Conservation (phyloP, 2,797 vertebrate genomes). For the Anniella stebbinsi region DNA sequence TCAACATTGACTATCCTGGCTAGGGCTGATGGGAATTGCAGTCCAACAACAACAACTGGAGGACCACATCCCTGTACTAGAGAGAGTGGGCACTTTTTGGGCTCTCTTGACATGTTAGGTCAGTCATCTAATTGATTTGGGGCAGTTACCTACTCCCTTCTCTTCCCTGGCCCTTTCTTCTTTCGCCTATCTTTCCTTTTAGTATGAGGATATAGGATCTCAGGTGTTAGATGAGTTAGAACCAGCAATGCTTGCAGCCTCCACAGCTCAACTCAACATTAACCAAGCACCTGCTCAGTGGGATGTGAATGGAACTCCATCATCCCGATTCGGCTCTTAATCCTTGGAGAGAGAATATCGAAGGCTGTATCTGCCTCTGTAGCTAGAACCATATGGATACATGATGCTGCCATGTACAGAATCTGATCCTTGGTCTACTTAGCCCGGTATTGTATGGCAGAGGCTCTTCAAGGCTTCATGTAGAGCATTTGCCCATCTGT, state of each 20-base stretch:
- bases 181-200: too few relatives aligned
- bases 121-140: neutral
- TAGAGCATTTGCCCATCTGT: too few relatives aligned
- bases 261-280: neutral
- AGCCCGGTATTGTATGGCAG: too few relatives aligned
- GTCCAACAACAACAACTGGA: neutral
- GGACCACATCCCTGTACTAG: neutral
- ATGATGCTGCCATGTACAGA: too few relatives aligned
- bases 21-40: neutral
- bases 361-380: too few relatives aligned
- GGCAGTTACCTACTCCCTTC: too few relatives aligned
- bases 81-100: neutral
- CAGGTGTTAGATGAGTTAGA: neutral
- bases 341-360: too few relatives aligned
- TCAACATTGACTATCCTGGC: neutral
- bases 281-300: neutral
- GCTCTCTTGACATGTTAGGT: neutral
- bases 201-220: too few relatives aligned
- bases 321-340: neutral
- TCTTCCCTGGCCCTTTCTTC: too few relatives aligned
- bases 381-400: too few relatives aligned
- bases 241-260: neutral
- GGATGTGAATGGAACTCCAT: neutral
- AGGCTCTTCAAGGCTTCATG: too few relatives aligned
- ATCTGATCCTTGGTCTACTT: too few relatives aligned